Percentiles rank a stretch among this genome's conserved stretches.
Conservation (phyloP, 2,797 vertebrate genomes). For the Falco biarmicus region DNA sequence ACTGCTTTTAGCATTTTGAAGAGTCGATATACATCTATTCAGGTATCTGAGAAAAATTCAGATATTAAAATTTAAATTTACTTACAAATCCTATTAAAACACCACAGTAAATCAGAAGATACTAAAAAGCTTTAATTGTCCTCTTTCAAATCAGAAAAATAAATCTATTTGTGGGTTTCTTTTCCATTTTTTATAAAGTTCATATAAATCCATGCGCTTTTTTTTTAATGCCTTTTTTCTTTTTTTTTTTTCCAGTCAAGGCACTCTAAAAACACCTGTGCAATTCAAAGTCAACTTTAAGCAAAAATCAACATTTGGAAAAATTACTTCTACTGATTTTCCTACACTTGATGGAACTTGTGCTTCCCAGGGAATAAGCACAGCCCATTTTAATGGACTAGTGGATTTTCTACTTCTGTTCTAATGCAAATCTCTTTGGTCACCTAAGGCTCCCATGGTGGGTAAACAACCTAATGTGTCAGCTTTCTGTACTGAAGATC, state of each 20-base stretch:
- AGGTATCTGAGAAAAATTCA: slow-evolving; percentile 55
- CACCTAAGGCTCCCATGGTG: slow-evolving; percentile 57
- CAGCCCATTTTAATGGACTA: slow-evolving; percentile 42
- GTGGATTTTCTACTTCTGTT: slow-evolving; percentile 51
- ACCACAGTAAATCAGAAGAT: slow-evolving; percentile 61
- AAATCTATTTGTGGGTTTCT: slow-evolving; percentile 62
- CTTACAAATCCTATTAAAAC: slow-evolving; percentile 63
- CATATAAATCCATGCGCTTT: slow-evolving; percentile 31
- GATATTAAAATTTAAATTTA: slow-evolving; percentile 66
- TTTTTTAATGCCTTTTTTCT: not conserved
- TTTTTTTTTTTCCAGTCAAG: slow-evolving; percentile 30
- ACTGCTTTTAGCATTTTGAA: slow-evolving; percentile 36
- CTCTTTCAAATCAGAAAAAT: slow-evolving; percentile 70
- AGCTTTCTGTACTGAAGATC: slow-evolving; percentile 48
- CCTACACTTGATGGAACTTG: slow-evolving; percentile 54
- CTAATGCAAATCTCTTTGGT: slow-evolving; percentile 49
- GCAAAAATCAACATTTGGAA: slow-evolving; percentile 66
- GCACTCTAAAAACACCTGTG: slow-evolving; percentile 79
- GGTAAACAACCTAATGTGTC: slow-evolving; percentile 51
- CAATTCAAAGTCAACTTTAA: slow-evolving; percentile 77
- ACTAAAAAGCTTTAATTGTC: slow-evolving; percentile 68
- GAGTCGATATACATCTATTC: not conserved
- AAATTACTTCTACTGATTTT: slow-evolving; percentile 53
- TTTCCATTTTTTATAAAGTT: slow-evolving; percentile 64
- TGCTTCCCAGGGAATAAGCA: slow-evolving; percentile 44